phyloP scores from a whole-genome alignment of 2,113 vertebrate genomes.

The Coreoperca whiteheadi region DNA sequence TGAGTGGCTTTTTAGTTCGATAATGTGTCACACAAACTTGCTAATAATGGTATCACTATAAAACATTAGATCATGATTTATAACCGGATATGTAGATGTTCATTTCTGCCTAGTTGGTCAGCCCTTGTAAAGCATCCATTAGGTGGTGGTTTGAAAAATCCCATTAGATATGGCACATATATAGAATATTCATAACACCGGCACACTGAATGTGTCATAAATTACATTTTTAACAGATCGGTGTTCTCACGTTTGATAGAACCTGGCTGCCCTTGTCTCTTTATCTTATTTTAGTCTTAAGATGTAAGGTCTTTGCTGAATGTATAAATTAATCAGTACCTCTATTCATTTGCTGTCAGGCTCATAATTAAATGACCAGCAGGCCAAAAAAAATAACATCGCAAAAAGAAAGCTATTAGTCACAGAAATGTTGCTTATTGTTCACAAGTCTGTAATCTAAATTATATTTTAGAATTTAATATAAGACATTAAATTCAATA shows the following conservation, averaged over 20 bases:
- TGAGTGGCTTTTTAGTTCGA: not conserved
- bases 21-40: not conserved
- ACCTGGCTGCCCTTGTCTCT: not conserved
- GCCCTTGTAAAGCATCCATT: slow-evolving; percentile 14
- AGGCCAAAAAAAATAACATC: not conserved
- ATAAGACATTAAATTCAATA: not conserved
- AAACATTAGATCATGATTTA: slow-evolving; percentile 21
- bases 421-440: not conserved
- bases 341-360: not conserved
- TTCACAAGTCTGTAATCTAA: not conserved
- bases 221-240: slow-evolving; percentile 26
- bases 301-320: not conserved
- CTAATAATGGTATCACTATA: not conserved
- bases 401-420: not conserved
- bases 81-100: slow-evolving; percentile 17
- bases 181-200: slow-evolving; percentile 31
- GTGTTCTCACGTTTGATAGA: not conserved
- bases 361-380: not conserved
- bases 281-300: slow-evolving; percentile 4
- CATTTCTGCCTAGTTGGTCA: not conserved
- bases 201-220: slow-evolving; percentile 4
- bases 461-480: not conserved
- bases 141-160: slow-evolving; percentile 1
- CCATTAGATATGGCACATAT: slow-evolving; percentile 4
- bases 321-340: not conserved